These are phyloP conservation scores for Cinclus cinclus DNA, from an alignment of 2,113 vertebrate genomes.

Conservation along the genomic window DNA sequence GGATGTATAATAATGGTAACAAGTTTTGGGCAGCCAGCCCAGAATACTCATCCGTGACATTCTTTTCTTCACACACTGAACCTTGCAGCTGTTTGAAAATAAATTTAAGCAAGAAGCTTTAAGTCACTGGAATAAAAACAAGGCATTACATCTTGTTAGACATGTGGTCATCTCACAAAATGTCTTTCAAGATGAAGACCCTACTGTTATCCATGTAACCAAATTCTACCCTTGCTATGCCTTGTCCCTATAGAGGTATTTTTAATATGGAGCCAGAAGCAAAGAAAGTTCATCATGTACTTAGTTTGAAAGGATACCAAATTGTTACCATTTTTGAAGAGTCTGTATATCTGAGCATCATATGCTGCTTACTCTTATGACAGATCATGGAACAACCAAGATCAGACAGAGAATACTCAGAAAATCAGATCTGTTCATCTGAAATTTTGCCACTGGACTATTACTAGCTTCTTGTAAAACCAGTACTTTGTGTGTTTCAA, in stretches of 20 bases:
- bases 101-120: not conserved
- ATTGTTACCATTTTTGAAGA: not conserved
- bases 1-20: not conserved
- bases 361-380: not conserved
- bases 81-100: constrained; percentile 37
- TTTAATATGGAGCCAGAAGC: not conserved
- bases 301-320: not conserved
- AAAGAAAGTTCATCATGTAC: not conserved
- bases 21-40: not conserved
- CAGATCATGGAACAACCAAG: accelerated
- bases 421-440: not conserved
- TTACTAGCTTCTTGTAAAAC: not conserved
- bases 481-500: not conserved
- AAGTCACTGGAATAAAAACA: not conserved
- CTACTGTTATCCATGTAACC: not conserved
- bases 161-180: not conserved
- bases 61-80: not conserved
- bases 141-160: not conserved
- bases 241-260: not conserved
- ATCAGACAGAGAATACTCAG: not conserved
- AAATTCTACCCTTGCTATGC: not conserved
- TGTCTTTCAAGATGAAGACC: not conserved
- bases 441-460: not conserved
- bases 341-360: not conserved
- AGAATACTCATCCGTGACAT: not conserved